Conservation (phyloP, 1,140 invertebrate genomes). For the Trichomalopsis sarcophagae region DNA sequence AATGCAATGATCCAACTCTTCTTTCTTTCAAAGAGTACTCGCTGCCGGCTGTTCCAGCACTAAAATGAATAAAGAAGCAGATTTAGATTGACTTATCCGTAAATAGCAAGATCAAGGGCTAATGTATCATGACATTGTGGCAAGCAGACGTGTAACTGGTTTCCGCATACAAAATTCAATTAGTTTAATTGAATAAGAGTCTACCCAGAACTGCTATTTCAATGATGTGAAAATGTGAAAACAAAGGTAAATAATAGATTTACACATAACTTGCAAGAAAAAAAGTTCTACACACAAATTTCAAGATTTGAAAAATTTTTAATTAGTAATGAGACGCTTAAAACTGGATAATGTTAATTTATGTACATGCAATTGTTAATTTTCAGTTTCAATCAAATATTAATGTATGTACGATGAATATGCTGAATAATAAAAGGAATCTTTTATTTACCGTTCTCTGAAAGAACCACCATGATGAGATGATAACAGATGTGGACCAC, state of each 20-base stretch:
- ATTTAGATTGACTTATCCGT: neutral
- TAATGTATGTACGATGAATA: neutral
- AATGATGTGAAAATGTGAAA: constrained; percentile 8
- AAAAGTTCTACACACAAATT: neutral
- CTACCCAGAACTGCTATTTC: neutral
- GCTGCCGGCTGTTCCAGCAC: constrained; percentile 78
- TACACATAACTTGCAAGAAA: neutral
- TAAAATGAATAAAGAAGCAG: constrained; percentile 57
- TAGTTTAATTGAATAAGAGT: constrained; percentile 34
- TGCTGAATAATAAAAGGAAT: neutral
- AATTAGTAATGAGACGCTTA: too few relatives aligned
- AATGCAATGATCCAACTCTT: constrained; percentile 73
- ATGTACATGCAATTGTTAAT: too few relatives aligned
- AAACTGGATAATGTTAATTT: too few relatives aligned
- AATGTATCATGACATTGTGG: constrained; percentile 12
- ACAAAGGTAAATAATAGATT: constrained; percentile 10
- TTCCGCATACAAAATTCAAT: constrained; percentile 27
- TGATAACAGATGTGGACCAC: constrained; percentile 66
- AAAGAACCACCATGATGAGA: constrained; percentile 72
- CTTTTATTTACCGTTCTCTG: constrained; percentile 77
- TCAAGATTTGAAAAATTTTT: neutral
- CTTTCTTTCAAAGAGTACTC: constrained; percentile 77
- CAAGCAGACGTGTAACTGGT: neutral
- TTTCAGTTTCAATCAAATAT: neutral
- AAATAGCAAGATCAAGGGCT: neutral